These are phyloP conservation scores for Sphinx pinastri DNA, from an alignment of 2,888 invertebrate species.

Conservation along the genomic window DNA sequence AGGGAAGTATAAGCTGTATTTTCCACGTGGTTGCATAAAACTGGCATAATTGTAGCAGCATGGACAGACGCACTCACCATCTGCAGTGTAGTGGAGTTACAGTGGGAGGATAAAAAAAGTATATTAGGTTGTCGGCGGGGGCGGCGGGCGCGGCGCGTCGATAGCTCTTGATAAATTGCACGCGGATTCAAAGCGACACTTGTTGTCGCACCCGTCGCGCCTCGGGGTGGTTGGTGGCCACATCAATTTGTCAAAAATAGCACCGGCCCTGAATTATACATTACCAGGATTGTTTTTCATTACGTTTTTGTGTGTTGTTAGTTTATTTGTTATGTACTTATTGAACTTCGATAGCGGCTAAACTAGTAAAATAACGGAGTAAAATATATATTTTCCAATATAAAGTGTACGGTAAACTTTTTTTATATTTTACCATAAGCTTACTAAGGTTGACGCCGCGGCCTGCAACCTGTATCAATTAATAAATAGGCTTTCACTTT, in stretches of 20 bases:
- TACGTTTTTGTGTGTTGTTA: conserved; percentile 23
- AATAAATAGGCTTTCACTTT: too few relatives aligned
- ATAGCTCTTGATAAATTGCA: conserved; percentile 47
- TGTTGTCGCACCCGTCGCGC: conserved; percentile 4
- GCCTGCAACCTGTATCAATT: too few relatives aligned
- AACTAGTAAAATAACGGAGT: too few relatives aligned
- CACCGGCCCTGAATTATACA: conserved; percentile 18
- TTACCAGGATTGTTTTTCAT: conserved; percentile 25
- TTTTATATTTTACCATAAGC: too few relatives aligned
- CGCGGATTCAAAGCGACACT: conserved; percentile 40
- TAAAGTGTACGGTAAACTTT: too few relatives aligned
- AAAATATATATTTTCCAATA: too few relatives aligned
- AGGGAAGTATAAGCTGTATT: too few relatives aligned
- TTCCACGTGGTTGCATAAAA: too few relatives aligned
- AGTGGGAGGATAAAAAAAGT: background rate
- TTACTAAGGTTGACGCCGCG: too few relatives aligned
- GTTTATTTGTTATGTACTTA: background rate
- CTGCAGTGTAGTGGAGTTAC: background rate
- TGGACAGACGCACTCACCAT: too few relatives aligned
- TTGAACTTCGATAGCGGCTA: background rate
- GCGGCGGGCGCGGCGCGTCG: conserved; percentile 23
- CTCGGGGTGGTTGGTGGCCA: background rate
- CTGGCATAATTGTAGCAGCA: too few relatives aligned
- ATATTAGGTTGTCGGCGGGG: background rate
- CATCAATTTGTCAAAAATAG: conserved; percentile 22